Base-by-base conservation (phyloP, 2,797 vertebrate species). In the Channa striata region DNA sequence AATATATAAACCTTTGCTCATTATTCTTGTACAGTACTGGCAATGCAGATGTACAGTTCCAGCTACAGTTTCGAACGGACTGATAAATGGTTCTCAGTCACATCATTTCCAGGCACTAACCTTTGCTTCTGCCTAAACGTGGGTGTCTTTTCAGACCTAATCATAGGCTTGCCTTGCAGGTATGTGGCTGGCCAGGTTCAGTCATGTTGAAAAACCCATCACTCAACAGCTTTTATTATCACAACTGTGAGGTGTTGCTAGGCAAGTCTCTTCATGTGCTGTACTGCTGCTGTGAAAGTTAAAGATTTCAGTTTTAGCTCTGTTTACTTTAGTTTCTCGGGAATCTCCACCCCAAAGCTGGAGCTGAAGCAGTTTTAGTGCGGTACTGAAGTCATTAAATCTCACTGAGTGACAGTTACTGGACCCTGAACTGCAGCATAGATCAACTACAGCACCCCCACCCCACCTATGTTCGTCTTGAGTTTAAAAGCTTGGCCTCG, bases 101-200 rank as follows among this genome's bases (percentile, higher is more conserved):
- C 46, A 53, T 82, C 46, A 42, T 53, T 67, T 44, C 19, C 58
- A 53, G 62, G 54, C 68, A 53, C 36, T 34, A 71, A 37, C 68
- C 53, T 12, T 46, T 59, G 66, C 63, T 60, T 71, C 64, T 21
- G 40, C 60, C 70, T 67, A 48, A 63, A 48, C 42, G 54, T 82
- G 74, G 81, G 70, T 78, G 82, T 87, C 77, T 85, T 79, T 68
- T 82, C 63, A 80, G 71, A 74, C 71, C 73, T 85, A 87, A 90
- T 89, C 86, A 90, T 37, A 87, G 89, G 71, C 80, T 80, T 81
- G 70, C 75, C 85, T 78, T 63, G 74, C 73, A 92, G 90, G 90
- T 92, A 92, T 91, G 90, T 74, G 77, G 80, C 78, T 48, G 25
- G 77, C 82, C 88, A 78, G 78, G 91, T 89, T 89, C 84, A 88